Evolutionary conservation across 2,113 vertebrate genomes (phyloP).

Genomic region (Syrmaticus mikado): DNA sequence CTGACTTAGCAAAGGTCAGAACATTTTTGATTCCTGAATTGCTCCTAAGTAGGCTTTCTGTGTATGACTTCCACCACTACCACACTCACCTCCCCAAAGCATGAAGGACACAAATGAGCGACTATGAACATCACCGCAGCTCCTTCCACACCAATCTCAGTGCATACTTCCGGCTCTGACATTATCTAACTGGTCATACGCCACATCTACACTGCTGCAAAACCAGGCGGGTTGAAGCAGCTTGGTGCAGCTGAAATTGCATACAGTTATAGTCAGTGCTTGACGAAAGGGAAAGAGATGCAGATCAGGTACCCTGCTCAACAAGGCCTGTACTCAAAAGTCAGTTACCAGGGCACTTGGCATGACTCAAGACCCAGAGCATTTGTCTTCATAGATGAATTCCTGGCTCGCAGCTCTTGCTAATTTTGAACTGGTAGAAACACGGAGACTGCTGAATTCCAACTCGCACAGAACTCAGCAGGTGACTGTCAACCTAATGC

Average conservation of each 20-base stretch:
- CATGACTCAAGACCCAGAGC: not conserved
- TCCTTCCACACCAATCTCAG: not conserved
- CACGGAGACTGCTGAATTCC: not conserved
- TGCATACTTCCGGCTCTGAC: not conserved
- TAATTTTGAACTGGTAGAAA: slow-evolving; percentile 15
- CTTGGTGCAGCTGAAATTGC: not conserved
- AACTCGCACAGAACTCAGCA: slow-evolving; percentile 15
- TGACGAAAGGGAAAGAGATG: not conserved
- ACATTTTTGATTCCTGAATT: not conserved
- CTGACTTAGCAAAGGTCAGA: not conserved
- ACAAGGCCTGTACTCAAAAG: not conserved
- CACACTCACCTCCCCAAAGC: not conserved
- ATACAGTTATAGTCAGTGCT: not conserved
- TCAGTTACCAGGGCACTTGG: not conserved
- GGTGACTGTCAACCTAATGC: not conserved
- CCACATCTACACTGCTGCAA: not conserved
- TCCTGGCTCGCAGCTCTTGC: not conserved
- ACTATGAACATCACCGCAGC: not conserved
- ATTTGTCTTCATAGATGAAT: not conserved
- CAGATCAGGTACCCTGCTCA: not conserved
- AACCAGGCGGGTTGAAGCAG: not conserved
- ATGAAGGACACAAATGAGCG: not conserved
- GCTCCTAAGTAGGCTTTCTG: not conserved
- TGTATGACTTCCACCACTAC: not conserved
- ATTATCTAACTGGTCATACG: not conserved